A percentile compares a stretch with the other conserved stretches of the same genome.
These are phyloP conservation scores for Panthera tigris DNA, from an alignment of 2,113 vertebrate genomes.

Conservation along the genomic window DNA sequence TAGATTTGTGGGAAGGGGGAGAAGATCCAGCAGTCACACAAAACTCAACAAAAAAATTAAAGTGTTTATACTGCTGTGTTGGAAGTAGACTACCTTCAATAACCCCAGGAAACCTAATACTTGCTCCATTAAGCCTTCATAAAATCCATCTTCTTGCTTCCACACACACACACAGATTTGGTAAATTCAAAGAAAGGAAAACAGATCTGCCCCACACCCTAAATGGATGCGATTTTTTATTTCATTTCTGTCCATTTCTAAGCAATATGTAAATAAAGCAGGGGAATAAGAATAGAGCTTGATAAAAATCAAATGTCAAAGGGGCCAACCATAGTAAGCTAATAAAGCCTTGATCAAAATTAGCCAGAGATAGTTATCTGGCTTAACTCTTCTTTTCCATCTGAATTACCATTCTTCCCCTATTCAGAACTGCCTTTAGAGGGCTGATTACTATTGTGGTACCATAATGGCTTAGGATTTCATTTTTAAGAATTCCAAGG, in stretches of 20 bases:
- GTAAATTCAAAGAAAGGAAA: constrained; percentile 43
- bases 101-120: neutral
- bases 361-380: constrained; percentile 51
- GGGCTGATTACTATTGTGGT: neutral
- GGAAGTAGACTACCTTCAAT: neutral
- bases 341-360: constrained; percentile 49
- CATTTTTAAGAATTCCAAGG: constrained; percentile 35
- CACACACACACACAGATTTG: neutral
- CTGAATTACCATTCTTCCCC: neutral
- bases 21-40: neutral
- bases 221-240: constrained; percentile 31
- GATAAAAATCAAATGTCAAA: constrained; percentile 48
- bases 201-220: neutral
- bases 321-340: neutral
- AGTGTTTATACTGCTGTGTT: neutral
- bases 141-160: neutral
- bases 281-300: neutral
- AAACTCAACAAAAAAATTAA: neutral
- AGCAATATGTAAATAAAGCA: constrained; percentile 21
- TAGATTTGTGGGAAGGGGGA: neutral
- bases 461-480: constrained; percentile 36
- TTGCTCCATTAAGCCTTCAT: neutral
- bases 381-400: constrained; percentile 33
- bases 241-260: constrained; percentile 36
- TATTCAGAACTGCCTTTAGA: neutral